These are phyloP conservation scores for Syngnathoides biaculeatus DNA, from an alignment of 2,113 vertebrate genomes.

Conservation along the genomic window DNA sequence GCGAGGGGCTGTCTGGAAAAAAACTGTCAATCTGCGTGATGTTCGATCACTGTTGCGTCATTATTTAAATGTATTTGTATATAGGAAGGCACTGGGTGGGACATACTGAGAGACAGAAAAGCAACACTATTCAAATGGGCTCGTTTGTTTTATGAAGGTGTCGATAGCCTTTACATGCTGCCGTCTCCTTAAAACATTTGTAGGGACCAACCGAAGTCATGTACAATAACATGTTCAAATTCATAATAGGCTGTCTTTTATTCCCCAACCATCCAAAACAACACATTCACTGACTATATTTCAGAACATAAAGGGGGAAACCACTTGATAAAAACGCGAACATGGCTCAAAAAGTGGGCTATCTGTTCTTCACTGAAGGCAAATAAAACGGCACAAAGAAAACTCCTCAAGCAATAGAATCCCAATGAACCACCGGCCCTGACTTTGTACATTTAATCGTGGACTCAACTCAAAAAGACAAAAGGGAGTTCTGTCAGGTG, in stretches of 20 bases:
- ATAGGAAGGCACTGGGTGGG: constrained; percentile 73
- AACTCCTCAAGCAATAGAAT: constrained; percentile 57
- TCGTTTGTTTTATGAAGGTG: constrained; percentile 32
- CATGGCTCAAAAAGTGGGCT: constrained; percentile 72
- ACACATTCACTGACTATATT: constrained; percentile 70
- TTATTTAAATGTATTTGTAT: constrained; percentile 71
- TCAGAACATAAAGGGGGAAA: constrained; percentile 64
- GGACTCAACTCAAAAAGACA: constrained; percentile 22
- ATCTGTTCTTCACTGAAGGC: constrained; percentile 75
- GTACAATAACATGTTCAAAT: constrained; percentile 57
- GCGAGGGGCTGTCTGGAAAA: constrained; percentile 8
- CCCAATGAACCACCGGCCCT: constrained; percentile 44
- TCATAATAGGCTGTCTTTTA: constrained; percentile 47
- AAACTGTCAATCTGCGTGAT: constrained; percentile 33
- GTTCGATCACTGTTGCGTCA: constrained; percentile 68
- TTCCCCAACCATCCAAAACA: constrained; percentile 62
- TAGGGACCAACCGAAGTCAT: constrained; percentile 35
- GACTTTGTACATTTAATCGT: constrained; percentile 39
- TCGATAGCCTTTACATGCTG: not conserved
- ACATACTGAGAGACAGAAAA: constrained; percentile 65
- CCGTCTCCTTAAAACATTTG: constrained; percentile 17
- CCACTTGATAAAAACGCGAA: constrained; percentile 67
- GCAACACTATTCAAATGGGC: constrained; percentile 43
- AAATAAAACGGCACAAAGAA: constrained; percentile 69
- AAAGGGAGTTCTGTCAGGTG: constrained; percentile 24